phyloP scores from a whole-genome alignment of 2,888 invertebrate species.

The Sesamia inferens region DNA sequence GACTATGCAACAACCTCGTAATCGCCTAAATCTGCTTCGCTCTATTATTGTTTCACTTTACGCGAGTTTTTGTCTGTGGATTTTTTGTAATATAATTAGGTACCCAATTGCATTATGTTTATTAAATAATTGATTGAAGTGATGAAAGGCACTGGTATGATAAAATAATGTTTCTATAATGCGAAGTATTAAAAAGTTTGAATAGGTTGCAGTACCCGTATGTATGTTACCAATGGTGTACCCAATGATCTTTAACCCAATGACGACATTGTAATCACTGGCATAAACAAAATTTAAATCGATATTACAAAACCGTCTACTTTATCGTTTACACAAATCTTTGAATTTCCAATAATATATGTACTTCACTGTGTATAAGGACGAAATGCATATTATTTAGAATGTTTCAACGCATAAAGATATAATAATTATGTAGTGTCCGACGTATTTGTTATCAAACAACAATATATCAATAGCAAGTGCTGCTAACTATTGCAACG shows the following conservation, averaged over 20 bases:
- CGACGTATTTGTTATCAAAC: not conserved
- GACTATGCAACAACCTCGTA: slow-evolving; percentile 42
- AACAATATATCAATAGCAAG: not conserved
- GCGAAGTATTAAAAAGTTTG: not conserved
- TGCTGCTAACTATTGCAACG: not conserved
- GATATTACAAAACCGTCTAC: not conserved
- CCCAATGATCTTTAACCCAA: too few species aligned
- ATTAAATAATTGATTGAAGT: not conserved
- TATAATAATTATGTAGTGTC: too few species aligned
- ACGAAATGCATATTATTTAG: not conserved
- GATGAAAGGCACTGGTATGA: too few species aligned
- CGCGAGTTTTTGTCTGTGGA: slow-evolving; percentile 9
- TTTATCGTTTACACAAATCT: too few species aligned
- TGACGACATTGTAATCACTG: not conserved
- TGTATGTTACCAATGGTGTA: too few species aligned
- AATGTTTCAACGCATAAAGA: not conserved
- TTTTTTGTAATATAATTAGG: not conserved
- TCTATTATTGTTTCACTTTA: slow-evolving; percentile 22
- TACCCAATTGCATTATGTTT: not conserved
- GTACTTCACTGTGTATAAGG: not conserved
- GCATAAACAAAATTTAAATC: not conserved
- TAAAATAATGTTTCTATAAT: not conserved
- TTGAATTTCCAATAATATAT: not conserved
- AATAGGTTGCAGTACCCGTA: not conserved
- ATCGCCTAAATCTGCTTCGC: slow-evolving; percentile 31